phyloP scores from a whole-genome alignment of 2,113 vertebrate species.

The Vulpes lagopus region DNA sequence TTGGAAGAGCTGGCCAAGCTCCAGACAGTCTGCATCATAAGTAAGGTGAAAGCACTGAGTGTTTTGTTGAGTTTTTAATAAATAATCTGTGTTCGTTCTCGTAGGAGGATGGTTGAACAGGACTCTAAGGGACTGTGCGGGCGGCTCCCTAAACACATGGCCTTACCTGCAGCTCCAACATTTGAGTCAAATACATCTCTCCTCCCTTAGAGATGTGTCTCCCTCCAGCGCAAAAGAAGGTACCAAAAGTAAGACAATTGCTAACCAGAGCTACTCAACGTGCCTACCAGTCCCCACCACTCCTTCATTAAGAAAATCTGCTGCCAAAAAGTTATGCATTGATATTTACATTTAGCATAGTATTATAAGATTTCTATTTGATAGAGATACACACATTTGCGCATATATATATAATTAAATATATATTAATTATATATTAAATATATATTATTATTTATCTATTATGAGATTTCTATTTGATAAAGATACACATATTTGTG shows the following conservation, averaged over 20 bases:
- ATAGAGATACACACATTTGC: not conserved
- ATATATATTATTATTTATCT: too few species aligned
- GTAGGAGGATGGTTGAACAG: not conserved
- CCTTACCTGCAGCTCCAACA: not conserved
- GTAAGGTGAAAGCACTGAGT: not conserved
- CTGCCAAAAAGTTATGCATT: not conserved
- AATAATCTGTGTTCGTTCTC: not conserved
- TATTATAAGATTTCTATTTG: not conserved
- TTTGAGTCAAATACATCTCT: not conserved
- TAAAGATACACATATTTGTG: too few species aligned
- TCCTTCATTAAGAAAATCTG: not conserved
- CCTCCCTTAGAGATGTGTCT: not conserved
- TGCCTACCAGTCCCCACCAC: not conserved
- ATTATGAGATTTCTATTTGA: too few species aligned
- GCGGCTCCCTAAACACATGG: not conserved
- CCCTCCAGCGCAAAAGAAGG: not conserved
- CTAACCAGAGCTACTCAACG: not conserved
- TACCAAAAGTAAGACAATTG: not conserved
- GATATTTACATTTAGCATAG: not conserved
- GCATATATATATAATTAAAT: too few species aligned
- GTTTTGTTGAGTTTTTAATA: not conserved
- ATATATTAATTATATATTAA: too few species aligned
- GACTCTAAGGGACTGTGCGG: not conserved
- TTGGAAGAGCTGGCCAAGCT: not conserved
- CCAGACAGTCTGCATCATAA: not conserved